A percentile compares a stretch with the other conserved stretches of the same genome.
These are phyloP conservation scores for Lethocerus indicus DNA, from an alignment of 1,140 invertebrate species.

Conservation along the genomic window DNA sequence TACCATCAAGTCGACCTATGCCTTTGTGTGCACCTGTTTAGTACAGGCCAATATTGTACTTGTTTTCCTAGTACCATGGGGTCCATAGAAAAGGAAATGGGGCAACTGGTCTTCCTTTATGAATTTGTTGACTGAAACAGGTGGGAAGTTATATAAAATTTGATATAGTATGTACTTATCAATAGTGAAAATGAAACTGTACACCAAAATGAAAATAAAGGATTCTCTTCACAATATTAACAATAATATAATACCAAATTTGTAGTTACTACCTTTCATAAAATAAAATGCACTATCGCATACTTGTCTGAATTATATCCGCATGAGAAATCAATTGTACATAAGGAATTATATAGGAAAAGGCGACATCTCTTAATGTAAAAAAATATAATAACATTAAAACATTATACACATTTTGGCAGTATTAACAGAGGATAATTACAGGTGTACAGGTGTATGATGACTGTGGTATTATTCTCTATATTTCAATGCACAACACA, in stretches of 20 bases:
- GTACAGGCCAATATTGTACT: conserved; percentile 96
- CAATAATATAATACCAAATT: too few species aligned
- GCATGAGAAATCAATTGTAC: conserved; percentile 94
- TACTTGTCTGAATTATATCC: conserved; percentile 94
- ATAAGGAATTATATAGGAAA: too few species aligned
- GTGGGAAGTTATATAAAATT: background rate
- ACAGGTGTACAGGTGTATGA: too few species aligned
- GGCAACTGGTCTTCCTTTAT: conserved; percentile 85
- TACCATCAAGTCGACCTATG: conserved; percentile 79
- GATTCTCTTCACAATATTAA: background rate
- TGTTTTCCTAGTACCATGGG: conserved; percentile 96
- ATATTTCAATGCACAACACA: too few species aligned
- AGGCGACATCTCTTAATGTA: too few species aligned
- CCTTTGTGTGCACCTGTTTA: conserved; percentile 73
- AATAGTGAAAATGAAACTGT: conserved; percentile 3
- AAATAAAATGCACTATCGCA: too few species aligned
- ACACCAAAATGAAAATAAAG: background rate
- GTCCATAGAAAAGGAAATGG: conserved; percentile 95
- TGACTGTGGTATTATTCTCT: too few species aligned
- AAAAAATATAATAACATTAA: too few species aligned
- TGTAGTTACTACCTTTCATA: too few species aligned
- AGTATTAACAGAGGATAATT: too few species aligned
- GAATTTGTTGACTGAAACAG: conserved; percentile 73
- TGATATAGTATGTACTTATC: conserved; percentile 1
- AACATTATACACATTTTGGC: too few species aligned